Conservation (phyloP, 2,797 vertebrate species). For the Pseudochirops corinnae region DNA sequence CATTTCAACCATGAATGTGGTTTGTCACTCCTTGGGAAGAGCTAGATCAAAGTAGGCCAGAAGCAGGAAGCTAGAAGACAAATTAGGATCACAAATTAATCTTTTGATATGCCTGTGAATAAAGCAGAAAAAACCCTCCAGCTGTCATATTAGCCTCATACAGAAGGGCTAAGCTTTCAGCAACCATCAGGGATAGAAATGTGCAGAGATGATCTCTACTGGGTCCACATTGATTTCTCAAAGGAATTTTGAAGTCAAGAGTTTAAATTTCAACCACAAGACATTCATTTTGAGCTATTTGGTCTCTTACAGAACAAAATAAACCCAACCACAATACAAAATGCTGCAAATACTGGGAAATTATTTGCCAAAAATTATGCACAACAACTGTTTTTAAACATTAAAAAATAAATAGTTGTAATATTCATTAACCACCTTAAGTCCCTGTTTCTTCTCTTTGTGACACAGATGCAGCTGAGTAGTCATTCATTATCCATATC, state of each 20-base stretch:
- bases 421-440: neutral
- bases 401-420: neutral
- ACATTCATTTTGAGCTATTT: neutral
- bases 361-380: neutral
- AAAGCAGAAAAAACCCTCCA: accelerated
- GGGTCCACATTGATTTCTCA: neutral
- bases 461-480: neutral
- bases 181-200: neutral
- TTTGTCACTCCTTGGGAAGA: neutral
- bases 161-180: neutral
- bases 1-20: neutral
- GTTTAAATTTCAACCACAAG: slow-evolving; percentile 9
- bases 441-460: neutral
- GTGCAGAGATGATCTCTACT: neutral
- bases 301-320: neutral
- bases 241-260: neutral
- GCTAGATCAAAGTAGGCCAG: neutral
- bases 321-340: neutral
- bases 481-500: neutral
- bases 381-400: neutral
- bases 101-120: neutral
- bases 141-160: neutral
- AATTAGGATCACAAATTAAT: neutral
- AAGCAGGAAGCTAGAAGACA: neutral
- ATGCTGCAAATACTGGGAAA: neutral